Base-by-base conservation (phyloP, 2,888 invertebrate genomes). In the Hydrotaea cyrtoneurina region DNA sequence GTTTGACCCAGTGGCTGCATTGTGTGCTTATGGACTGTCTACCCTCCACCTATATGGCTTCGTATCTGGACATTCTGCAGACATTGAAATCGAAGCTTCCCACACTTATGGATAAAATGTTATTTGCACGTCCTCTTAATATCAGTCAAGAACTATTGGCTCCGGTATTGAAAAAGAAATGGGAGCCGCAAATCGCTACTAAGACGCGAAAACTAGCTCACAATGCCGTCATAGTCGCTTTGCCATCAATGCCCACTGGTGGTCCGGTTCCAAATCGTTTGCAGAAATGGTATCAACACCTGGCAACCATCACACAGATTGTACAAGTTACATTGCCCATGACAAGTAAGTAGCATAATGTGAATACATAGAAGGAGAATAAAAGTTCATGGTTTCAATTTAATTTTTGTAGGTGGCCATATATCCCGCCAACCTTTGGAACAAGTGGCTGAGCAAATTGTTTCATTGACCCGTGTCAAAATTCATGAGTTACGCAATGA, bases 41-140 rank as follows among this genome's bases (percentile, higher is more conserved):
- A 64, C 95, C 94, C 72, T 93, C 94, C 19, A 93, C 94, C 5
- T 95, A 96, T 89, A 93, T 97, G 87, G 94, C 95, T 0, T 94
- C 95, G 8, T 97, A 97, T 91, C 93, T 97, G 19, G 96, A 97
- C 89, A 95, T 96, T 71, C 91, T 97, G 86, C 96, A 96, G 93
- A 95, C 95, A 0, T 89, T 96, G 19, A 94, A 94, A 90, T 92
- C 93, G 13, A 95, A 96, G 93, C 92, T 96, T 80, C 96, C 97
- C 0, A 93, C 93, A 19, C 93, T 96, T 31, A 93, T 96, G 7
- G 96, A 97, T 86, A 95, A 95, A 92, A 95, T 96, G 94, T 93
- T 96, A 55, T 93, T 94, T 71, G 93, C 93, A 15, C 93, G 94
- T 0, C 93, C 93, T 19, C 90, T 93, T 19, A 92, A 93, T n/a